These are phyloP conservation scores for Taxidea taxus DNA, from an alignment of 2,113 vertebrate genomes.

Conservation along the genomic window DNA sequence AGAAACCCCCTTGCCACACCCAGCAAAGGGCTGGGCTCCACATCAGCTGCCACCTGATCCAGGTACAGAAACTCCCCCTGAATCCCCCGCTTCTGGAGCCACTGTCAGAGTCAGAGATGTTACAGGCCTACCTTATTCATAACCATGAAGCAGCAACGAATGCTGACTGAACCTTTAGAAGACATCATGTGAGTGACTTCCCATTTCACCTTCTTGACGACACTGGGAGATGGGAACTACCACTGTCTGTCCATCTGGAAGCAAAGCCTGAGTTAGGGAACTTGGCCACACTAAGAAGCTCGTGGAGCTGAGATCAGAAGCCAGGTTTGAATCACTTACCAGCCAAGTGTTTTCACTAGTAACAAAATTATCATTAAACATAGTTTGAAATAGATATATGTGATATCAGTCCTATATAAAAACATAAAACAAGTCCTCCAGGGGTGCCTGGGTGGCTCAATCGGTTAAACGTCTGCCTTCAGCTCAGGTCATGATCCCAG, in stretches of 20 bases:
- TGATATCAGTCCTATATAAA: background rate
- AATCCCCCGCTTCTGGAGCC: background rate
- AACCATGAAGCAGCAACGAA: background rate
- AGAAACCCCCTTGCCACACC: background rate
- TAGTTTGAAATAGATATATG: background rate
- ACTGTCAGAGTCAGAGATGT: background rate
- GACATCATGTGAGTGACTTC: background rate
- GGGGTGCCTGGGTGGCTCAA: background rate
- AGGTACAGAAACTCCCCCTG: background rate
- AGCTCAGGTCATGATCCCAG: background rate
- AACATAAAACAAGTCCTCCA: background rate
- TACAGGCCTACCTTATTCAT: background rate
- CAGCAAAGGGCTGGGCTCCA: background rate
- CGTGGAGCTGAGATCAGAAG: background rate
- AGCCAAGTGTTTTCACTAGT: background rate
- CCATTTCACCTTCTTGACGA: background rate
- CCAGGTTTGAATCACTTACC: background rate
- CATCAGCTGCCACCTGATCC: rapidly evolving
- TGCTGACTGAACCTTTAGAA: background rate
- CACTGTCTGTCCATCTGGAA: background rate
- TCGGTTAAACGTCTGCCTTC: background rate
- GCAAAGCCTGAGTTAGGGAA: background rate
- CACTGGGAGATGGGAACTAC: background rate
- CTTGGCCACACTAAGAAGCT: background rate
- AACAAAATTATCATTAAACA: background rate